A percentile compares a stretch with the other conserved stretches of the same genome.
These are phyloP conservation scores for Arizona elegans DNA, from an alignment of 2,113 vertebrate genomes.

Conservation along the genomic window DNA sequence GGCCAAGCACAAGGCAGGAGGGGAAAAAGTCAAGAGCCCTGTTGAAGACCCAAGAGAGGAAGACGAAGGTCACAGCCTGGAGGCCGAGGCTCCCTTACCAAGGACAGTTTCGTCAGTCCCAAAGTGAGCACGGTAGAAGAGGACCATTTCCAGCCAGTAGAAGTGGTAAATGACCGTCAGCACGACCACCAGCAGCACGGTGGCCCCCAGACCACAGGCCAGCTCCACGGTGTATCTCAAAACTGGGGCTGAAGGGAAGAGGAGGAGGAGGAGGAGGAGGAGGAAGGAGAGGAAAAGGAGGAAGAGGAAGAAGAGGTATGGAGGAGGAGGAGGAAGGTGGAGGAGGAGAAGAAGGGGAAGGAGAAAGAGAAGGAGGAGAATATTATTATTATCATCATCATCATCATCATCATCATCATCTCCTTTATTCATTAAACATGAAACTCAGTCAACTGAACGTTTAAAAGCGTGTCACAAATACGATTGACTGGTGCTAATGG, in stretches of 20 bases:
- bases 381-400: too few species aligned
- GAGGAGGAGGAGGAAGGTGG: too few species aligned
- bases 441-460: too few species aligned
- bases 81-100: constrained; percentile 69
- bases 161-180: constrained; percentile 86
- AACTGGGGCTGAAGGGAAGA: constrained; percentile 47
- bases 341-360: accelerated
- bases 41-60: not conserved
- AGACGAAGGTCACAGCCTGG: not conserved
- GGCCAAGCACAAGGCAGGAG: not conserved
- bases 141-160: constrained; percentile 92
- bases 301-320: too few species aligned
- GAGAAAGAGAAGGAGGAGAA: not conserved
- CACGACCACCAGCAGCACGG: constrained; percentile 79
- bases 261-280: not conserved
- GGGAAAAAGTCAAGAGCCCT: not conserved
- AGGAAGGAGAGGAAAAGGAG: not conserved
- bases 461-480: too few species aligned
- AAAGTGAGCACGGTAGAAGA: constrained; percentile 93
- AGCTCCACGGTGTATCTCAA: constrained; percentile 82
- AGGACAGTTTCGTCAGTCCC: constrained; percentile 88
- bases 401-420: too few species aligned
- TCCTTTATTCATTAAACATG: too few species aligned
- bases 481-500: too few species aligned
- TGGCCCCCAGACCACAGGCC: constrained; percentile 83